These are phyloP conservation scores for Dasyprocta punctata DNA, from an alignment of 2,113 vertebrate genomes.

Conservation along the genomic window DNA sequence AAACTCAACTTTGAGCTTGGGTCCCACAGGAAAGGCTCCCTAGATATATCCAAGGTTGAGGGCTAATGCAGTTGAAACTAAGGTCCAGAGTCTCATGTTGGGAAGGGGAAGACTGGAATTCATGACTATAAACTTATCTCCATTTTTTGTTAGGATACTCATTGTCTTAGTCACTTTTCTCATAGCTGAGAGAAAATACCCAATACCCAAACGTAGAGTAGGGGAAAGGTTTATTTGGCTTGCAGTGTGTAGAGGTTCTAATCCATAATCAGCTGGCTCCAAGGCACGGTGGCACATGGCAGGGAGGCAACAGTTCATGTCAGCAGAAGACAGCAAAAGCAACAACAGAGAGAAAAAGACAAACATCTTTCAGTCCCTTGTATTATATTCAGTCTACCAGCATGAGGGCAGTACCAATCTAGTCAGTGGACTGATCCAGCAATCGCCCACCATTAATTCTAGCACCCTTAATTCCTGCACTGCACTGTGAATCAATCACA, in stretches of 20 bases:
- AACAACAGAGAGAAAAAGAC: neutral
- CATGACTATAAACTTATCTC: neutral
- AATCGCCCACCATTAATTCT: neutral
- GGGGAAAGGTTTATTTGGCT: neutral
- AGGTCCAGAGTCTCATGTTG: neutral
- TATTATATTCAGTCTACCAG: neutral
- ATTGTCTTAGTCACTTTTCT: neutral
- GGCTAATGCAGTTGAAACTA: neutral
- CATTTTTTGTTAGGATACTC: neutral
- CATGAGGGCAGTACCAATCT: neutral
- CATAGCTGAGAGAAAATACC: neutral
- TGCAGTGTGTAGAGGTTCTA: neutral
- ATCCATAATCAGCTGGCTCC: neutral
- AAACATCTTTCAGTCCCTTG: neutral
- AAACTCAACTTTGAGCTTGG: neutral
- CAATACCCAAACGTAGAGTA: neutral
- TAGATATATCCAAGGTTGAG: neutral
- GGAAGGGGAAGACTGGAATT: neutral
- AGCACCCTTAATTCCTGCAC: neutral
- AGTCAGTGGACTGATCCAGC: neutral
- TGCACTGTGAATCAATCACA: neutral
- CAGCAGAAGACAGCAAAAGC: neutral
- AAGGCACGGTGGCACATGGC: neutral
- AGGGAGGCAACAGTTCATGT: neutral
- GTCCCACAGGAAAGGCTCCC: too few species aligned